phyloP scores from a whole-genome alignment of 2,888 invertebrate genomes.

The Parnassius apollo region DNA sequence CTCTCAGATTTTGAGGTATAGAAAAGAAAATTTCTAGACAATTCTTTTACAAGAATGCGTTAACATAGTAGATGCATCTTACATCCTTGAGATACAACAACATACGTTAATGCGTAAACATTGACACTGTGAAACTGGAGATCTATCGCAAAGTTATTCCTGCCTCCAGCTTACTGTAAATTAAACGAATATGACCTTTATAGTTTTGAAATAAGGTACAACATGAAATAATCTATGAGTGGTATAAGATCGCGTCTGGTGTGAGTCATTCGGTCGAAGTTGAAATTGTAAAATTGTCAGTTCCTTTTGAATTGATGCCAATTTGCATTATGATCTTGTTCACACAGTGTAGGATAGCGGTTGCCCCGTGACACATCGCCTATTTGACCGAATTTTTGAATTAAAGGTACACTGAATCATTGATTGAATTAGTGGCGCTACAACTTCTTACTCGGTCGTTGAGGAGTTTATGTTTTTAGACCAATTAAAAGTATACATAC shows the following conservation, averaged over 20 bases:
- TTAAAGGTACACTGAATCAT: conserved; percentile 13
- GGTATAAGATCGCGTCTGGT: background rate
- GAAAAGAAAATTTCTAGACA: too few species aligned
- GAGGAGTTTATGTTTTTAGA: too few species aligned
- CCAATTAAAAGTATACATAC: too few species aligned
- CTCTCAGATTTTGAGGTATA: too few species aligned
- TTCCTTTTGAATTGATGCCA: conserved; percentile 57
- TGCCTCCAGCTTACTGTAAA: background rate
- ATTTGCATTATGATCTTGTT: conserved; percentile 47
- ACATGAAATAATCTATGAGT: background rate
- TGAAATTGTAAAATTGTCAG: conserved; percentile 51
- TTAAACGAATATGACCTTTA: background rate
- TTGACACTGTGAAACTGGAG: conserved; percentile 30
- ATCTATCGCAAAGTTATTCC: conserved; percentile 9
- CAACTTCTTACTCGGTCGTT: background rate
- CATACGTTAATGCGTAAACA: conserved; percentile 27
- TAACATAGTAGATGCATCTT: background rate
- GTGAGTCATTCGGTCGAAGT: conserved; percentile 30
- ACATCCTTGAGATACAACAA: conserved; percentile 13
- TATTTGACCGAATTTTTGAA: conserved; percentile 39
- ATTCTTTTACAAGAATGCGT: too few species aligned
- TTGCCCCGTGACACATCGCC: conserved; percentile 33
- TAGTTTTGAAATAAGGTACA: background rate
- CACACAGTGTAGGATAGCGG: conserved; percentile 34
- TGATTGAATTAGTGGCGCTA: conserved; percentile 14